Conservation (phyloP, 2,888 invertebrate species). For the Lithosia quadra region DNA sequence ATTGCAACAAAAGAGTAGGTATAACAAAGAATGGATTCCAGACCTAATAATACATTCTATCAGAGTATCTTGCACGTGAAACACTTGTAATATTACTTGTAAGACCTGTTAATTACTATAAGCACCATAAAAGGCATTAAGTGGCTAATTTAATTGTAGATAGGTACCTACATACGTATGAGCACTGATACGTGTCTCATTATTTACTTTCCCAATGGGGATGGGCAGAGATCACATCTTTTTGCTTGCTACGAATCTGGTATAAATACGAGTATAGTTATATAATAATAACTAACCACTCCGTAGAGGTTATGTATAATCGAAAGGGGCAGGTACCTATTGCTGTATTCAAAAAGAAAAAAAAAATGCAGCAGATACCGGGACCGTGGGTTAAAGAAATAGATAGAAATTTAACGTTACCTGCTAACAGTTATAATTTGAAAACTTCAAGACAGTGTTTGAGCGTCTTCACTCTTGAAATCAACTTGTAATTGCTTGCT, state of each 20-base stretch:
- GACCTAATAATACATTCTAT: too few relatives aligned
- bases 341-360: too few relatives aligned
- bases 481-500: background rate
- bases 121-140: conserved; percentile 1
- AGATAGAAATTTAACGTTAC: background rate
- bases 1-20: background rate
- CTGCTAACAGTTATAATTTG: background rate
- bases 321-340: too few relatives aligned
- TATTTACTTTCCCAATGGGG: background rate
- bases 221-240: background rate
- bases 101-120: background rate
- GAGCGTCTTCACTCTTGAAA: background rate
- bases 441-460: background rate
- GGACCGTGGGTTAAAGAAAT: too few relatives aligned
- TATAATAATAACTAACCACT: too few relatives aligned
- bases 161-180: too few relatives aligned
- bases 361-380: too few relatives aligned
- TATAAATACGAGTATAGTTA: too few relatives aligned
- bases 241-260: background rate
- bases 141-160: background rate
- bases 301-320: too few relatives aligned
- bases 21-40: background rate
- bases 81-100: background rate
- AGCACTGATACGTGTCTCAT: background rate
- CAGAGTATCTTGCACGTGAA: background rate